Conservation (phyloP, 2,113 vertebrate genomes). For the Leiothrix lutea region DNA sequence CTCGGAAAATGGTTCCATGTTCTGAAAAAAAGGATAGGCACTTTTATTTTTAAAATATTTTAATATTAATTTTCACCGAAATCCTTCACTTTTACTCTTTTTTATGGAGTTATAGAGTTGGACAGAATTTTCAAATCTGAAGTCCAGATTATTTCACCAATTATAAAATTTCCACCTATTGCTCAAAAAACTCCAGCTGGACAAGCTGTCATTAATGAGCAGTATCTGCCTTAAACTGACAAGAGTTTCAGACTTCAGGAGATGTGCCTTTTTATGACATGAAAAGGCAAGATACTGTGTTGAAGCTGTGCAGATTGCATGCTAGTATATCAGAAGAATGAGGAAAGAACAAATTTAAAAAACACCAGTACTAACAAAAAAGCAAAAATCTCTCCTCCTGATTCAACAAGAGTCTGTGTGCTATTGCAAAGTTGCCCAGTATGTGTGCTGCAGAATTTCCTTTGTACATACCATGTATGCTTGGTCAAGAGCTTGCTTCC, state of each 20-base stretch:
- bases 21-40: background rate
- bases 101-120: background rate
- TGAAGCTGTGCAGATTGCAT: background rate
- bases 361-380: background rate
- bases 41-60: background rate
- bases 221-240: background rate
- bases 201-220: background rate
- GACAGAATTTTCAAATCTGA: background rate
- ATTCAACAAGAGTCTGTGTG: background rate
- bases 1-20: background rate
- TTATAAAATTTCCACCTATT: background rate
- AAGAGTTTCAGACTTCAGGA: background rate
- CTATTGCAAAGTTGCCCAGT: background rate
- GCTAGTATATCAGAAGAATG: background rate
- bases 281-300: background rate
- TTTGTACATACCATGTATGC: constrained; percentile 88
- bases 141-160: background rate
- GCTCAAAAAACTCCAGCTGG: background rate
- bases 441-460: background rate
- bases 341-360: background rate
- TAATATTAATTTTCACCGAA: background rate
- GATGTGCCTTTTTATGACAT: background rate
- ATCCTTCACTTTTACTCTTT: background rate
- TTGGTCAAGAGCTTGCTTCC: constrained; percentile 96
- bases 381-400: background rate